Conservation (phyloP, 2,888 invertebrate species). For the Mythimna vitellina region DNA sequence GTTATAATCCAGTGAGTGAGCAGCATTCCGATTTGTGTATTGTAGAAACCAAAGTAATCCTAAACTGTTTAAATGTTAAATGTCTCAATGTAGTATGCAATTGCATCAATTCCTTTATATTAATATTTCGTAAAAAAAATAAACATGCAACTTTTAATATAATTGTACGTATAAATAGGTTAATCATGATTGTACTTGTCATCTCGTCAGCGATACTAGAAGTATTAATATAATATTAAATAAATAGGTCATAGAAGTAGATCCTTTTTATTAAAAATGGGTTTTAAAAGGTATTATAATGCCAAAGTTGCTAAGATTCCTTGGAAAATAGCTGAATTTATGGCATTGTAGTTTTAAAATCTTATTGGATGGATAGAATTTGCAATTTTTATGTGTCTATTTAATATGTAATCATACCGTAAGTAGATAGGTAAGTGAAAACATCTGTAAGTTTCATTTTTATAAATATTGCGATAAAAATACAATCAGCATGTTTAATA, state of each 20-base stretch:
- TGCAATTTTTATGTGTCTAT: constrained; percentile 48
- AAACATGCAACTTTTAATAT: constrained; percentile 13
- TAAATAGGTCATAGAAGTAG: constrained; percentile 40
- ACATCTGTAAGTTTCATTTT: constrained; percentile 37
- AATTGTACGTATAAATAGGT: constrained; percentile 24
- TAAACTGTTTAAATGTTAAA: constrained; percentile 15
- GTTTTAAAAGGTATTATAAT: constrained; percentile 48
- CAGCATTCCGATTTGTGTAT: constrained; percentile 25
- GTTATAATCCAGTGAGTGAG: constrained; percentile 29
- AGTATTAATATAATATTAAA: constrained; percentile 53
- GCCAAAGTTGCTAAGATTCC: constrained; percentile 49
- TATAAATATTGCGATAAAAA: constrained; percentile 60
- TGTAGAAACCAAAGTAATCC: constrained; percentile 25
- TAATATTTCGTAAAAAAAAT: constrained; percentile 17
- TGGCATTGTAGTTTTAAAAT: constrained; percentile 43
- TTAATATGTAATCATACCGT: constrained; percentile 39
- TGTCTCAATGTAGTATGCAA: constrained; percentile 4
- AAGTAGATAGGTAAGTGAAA: constrained; percentile 32
- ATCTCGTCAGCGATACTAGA: constrained; percentile 40
- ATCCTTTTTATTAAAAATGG: constrained; percentile 35
- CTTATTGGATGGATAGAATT: constrained; percentile 41
- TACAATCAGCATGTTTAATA: constrained; percentile 59
- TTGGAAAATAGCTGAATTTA: constrained; percentile 21
- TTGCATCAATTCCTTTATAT: constrained; percentile 9
- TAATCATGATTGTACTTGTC: constrained; percentile 25